Base-by-base conservation (phyloP, 1,140 invertebrate species). In the Lordiphosa collinella region DNA sequence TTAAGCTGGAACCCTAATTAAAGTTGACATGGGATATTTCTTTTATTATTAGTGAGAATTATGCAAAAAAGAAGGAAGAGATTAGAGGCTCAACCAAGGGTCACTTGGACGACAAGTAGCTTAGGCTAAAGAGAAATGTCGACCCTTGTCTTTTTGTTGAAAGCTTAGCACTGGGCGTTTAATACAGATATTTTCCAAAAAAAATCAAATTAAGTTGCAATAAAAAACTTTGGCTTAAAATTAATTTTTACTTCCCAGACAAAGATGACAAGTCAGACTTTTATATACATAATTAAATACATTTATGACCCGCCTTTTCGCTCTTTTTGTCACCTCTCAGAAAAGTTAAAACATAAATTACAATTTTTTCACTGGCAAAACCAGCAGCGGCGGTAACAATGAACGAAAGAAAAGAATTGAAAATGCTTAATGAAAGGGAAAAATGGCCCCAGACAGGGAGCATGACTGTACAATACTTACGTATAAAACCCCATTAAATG, bases 51-150 rank as follows among this genome's bases (percentile, higher is more conserved):
- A 38, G 50, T 65, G 40, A 65, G 65, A 43, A 61, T 57, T 54
- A 53, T 54, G 53, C 53, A 61, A 61, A 54, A 64, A 65, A 61
- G 22, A 12, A 25, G 13, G 4, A 46, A 46, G 3, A 61, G 67
- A 76, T 82, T 82, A 76, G 66, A 72, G 62, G 58, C 72, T 84
- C 80, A 80, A 80, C 75, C 75, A 71, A 71, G 76, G 70, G 74
- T 79, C 74, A 68, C 40, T 49, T 22, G 37, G 16, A 43, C 53
- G 53, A 12, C 46, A 49, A 25, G 47, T 29, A 14, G 41, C 50
- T 37, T 38, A 40, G 8, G 51, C n/a, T 29, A 40, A 38, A 37
- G 13, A 35, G 35, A 51, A 51, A 47, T 70, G 75, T 70, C 65
- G 62, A 80, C 76, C 76, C 76, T 80, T 74, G 71, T 80, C 65